Evolutionary conservation across 2,888 invertebrate genomes (phyloP).

Genomic region (Scaptomyza cyrtandrae): DNA sequence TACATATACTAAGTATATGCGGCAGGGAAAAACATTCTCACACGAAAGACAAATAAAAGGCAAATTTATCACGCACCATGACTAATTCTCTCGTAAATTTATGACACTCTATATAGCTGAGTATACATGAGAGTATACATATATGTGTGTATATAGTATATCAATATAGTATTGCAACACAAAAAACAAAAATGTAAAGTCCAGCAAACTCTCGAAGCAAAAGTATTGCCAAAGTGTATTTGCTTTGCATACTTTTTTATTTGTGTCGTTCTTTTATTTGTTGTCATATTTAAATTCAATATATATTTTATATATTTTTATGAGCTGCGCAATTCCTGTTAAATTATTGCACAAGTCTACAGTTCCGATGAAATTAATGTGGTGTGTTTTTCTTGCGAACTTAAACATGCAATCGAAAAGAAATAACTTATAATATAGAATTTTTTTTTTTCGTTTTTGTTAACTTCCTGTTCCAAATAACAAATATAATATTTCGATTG

Average conservation of each 20-base stretch:
- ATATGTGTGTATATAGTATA: conserved; percentile 7
- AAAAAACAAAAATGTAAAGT: conserved; percentile 20
- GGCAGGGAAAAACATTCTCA: conserved; percentile 65
- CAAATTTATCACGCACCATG: conserved; percentile 78
- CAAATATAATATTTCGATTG: conserved; percentile 17
- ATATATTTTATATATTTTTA: conserved; percentile 72
- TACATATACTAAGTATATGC: conserved; percentile 12
- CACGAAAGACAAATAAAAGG: conserved; percentile 78
- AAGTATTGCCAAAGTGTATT: conserved; percentile 42
- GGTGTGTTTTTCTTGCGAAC: conserved; percentile 48
- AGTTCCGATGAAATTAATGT: conserved; percentile 47
- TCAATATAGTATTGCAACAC: conserved; percentile 4
- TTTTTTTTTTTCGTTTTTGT: not conserved
- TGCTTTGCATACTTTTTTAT: conserved; percentile 31
- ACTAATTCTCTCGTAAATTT: conserved; percentile 70
- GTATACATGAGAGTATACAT: not conserved
- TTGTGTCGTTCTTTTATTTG: conserved; percentile 16
- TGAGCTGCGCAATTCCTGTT: conserved; percentile 58
- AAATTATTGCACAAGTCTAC: conserved; percentile 64
- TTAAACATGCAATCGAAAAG: conserved; percentile 51
- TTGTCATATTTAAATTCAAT: conserved; percentile 69
- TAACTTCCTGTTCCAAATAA: conserved; percentile 7
- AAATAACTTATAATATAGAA: not conserved
- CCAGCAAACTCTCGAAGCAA: conserved; percentile 1
- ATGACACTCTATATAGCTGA: conserved; percentile 60